Conservation (phyloP, 2,797 vertebrate species). For the Cirrhinus mrigala region DNA sequence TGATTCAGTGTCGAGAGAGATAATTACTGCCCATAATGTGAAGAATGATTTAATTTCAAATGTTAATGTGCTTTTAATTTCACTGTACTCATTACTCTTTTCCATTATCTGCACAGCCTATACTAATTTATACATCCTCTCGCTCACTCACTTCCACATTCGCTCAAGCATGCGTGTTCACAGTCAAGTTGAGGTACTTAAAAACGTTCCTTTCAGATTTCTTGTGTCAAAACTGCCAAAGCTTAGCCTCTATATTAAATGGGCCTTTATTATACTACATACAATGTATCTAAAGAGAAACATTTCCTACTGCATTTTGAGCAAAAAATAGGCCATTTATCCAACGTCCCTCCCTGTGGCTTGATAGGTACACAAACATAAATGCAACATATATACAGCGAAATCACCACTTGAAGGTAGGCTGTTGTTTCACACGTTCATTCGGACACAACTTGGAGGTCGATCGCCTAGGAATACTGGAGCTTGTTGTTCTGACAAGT, state of each 20-base stretch:
- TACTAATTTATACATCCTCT: background rate
- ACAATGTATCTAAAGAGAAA: background rate
- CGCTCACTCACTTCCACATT: constrained; percentile 11
- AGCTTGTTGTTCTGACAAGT: constrained; percentile 31
- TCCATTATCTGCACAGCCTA: constrained; percentile 3
- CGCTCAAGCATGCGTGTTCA: constrained; percentile 15
- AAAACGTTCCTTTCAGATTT: background rate
- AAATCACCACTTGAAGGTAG: background rate
- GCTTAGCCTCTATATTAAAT: constrained; percentile 26
- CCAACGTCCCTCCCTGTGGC: background rate
- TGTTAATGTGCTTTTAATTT: constrained; percentile 10
- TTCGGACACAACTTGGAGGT: background rate
- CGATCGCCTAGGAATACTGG: background rate
- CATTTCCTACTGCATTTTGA: background rate
- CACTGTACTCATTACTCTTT: constrained; percentile 2
- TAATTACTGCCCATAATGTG: background rate
- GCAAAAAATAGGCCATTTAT: background rate
- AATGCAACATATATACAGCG: background rate
- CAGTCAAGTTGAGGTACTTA: constrained; percentile 9
- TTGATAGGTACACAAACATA: background rate
- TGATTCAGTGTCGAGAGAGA: background rate
- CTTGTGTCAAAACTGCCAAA: background rate
- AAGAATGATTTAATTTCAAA: background rate
- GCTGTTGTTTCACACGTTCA: constrained; percentile 5
- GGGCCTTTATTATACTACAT: background rate